Evolutionary conservation across 2,113 vertebrate species (phyloP).

Genomic region (Chamaetylas fuelleborni): DNA sequence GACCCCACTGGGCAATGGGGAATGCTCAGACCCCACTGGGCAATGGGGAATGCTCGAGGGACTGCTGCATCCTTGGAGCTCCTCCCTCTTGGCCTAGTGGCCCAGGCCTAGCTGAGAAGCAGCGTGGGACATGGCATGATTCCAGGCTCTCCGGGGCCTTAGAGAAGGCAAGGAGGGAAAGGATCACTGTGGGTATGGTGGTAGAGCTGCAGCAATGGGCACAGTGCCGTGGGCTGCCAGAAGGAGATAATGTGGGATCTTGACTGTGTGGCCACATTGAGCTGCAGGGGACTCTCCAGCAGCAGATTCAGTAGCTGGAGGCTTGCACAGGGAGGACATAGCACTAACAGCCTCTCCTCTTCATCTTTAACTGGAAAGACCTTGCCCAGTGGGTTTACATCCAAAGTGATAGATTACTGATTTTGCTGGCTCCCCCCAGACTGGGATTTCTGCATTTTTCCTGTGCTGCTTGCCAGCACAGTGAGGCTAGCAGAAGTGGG

Average conservation of each 20-base stretch:
- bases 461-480: background rate
- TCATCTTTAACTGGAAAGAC: background rate
- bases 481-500: background rate
- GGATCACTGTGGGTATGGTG: background rate
- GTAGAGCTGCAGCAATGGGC: rapidly evolving
- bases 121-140: background rate
- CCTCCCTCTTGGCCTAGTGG: background rate
- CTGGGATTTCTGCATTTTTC: background rate
- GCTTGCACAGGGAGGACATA: background rate
- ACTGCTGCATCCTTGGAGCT: background rate
- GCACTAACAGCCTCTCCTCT: background rate
- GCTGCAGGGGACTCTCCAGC: background rate
- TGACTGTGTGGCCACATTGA: rapidly evolving
- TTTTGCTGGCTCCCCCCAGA: background rate
- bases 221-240: background rate
- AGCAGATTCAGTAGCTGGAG: background rate
- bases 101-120: background rate
- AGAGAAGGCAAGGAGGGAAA: background rate
- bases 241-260: background rate
- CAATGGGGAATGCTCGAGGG: background rate
- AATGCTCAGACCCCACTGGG: background rate
- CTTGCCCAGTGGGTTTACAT: background rate
- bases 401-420: background rate
- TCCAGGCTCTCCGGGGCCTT: background rate
- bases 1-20: rapidly evolving